Percentiles rank a stretch among this genome's conserved stretches.
Evolutionary conservation across 1,140 invertebrate genomes (phyloP).

Genomic region (Hyles euphorbiae): DNA sequence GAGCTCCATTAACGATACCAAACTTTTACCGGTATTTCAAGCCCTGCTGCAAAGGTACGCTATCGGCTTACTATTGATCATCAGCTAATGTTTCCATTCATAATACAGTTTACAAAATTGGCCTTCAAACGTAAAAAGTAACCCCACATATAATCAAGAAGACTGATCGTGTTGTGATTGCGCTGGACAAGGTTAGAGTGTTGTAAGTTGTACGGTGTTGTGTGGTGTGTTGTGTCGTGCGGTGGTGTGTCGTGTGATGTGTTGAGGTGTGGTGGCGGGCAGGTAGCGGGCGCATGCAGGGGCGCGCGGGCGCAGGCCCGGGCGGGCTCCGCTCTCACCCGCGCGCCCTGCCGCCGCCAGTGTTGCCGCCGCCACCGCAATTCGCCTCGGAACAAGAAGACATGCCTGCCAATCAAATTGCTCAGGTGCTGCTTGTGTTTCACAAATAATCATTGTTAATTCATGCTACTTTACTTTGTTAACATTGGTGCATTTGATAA

Average conservation of each 20-base stretch:
- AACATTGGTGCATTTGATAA: too few species aligned
- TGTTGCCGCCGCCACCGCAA: slow-evolving; percentile 68
- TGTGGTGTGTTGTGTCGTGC: too few species aligned
- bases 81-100: too few species aligned
- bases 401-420: slow-evolving; percentile 67
- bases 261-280: slow-evolving; percentile 29
- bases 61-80: too few species aligned
- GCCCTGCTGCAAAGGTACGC: too few species aligned
- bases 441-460: too few species aligned
- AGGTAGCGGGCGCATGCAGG: slow-evolving; percentile 64
- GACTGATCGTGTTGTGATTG: slow-evolving; percentile 9
- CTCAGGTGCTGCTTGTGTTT: slow-evolving; percentile 39
- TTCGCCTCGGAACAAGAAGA: slow-evolving; percentile 64
- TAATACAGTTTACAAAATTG: too few species aligned
- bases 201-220: too few species aligned
- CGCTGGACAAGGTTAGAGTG: background rate
- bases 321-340: slow-evolving; percentile 63
- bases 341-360: slow-evolving; percentile 64
- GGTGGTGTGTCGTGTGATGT: slow-evolving; percentile 16
- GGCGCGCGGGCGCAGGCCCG: slow-evolving; percentile 66
- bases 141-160: background rate
- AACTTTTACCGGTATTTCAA: too few species aligned
- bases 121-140: too few species aligned
- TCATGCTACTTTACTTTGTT: too few species aligned
- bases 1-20: too few species aligned